Percentiles rank a stretch among this genome's conserved stretches.
These are phyloP conservation scores for Stenurella melanura DNA, from an alignment of 2,888 invertebrate species.

Conservation along the genomic window DNA sequence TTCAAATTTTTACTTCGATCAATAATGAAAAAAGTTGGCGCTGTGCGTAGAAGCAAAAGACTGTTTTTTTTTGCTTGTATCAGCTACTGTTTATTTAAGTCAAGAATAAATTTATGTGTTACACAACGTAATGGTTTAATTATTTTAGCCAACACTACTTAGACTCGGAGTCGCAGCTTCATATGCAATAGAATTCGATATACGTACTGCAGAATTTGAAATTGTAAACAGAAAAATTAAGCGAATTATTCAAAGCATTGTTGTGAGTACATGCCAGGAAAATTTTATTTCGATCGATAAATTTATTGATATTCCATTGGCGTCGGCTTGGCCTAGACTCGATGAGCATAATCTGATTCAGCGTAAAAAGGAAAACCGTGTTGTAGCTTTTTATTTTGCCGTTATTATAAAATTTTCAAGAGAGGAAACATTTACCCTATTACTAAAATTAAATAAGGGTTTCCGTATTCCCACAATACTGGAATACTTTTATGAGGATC, in stretches of 20 bases:
- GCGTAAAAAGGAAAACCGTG: conserved; percentile 34
- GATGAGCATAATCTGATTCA: conserved; percentile 34
- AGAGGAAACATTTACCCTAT: conserved; percentile 24
- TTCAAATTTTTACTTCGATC: no score
- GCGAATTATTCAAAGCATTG: conserved; percentile 12
- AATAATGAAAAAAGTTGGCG: no score
- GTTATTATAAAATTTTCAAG: conserved; percentile 32
- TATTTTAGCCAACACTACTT: no score
- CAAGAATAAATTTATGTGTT: no score
- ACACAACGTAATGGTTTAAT: no score
- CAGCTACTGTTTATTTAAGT: no score
- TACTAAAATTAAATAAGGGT: conserved; percentile 33
- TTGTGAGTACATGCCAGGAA: conserved; percentile 3
- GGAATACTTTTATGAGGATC: background rate
- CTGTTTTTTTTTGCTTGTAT: no score
- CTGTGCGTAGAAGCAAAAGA: no score
- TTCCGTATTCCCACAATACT: conserved; percentile 10
- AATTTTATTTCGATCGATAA: conserved; percentile 18
- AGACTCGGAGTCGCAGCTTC: background rate
- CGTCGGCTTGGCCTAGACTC: conserved; percentile 6
- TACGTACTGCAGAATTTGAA: background rate
- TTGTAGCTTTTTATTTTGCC: conserved; percentile 36
- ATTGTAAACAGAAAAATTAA: background rate
- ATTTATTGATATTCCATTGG: conserved; percentile 26
- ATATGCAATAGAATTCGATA: background rate